phyloP scores from a whole-genome alignment of 2,113 vertebrate species.

The Addax nasomaculatus region DNA sequence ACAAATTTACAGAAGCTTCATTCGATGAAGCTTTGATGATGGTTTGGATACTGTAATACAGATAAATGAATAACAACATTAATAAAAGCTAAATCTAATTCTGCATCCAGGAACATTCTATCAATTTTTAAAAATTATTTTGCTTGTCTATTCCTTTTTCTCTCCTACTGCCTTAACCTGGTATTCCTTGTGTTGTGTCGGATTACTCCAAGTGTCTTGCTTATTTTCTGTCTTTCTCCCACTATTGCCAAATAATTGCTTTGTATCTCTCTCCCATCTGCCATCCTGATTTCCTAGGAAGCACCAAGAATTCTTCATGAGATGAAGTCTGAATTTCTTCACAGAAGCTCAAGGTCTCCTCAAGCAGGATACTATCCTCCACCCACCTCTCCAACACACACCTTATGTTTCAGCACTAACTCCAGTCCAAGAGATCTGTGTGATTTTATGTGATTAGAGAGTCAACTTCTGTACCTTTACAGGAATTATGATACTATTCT shows the following conservation, averaged over 20 bases:
- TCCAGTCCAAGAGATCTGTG: neutral
- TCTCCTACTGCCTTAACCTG: neutral
- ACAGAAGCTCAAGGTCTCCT: neutral
- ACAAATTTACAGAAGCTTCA: neutral
- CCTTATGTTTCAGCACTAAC: neutral
- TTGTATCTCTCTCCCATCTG: neutral
- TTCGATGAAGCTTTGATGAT: neutral
- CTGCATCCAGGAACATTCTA: neutral
- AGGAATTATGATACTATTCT: neutral
- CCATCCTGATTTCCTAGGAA: neutral
- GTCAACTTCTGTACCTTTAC: neutral
- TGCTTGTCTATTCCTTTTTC: neutral
- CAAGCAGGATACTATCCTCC: neutral
- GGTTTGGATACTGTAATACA: neutral
- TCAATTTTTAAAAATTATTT: neutral
- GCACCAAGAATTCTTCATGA: neutral
- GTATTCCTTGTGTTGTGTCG: neutral
- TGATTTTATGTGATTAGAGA: neutral
- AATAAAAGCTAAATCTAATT: neutral
- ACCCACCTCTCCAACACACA: neutral
- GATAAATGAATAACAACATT: neutral
- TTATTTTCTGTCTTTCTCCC: neutral
- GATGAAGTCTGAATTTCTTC: neutral
- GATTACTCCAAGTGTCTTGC: neutral
- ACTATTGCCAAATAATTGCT: neutral